Evolutionary conservation across 2,888 invertebrate genomes (phyloP).

Genomic region (Plebejus anna): DNA sequence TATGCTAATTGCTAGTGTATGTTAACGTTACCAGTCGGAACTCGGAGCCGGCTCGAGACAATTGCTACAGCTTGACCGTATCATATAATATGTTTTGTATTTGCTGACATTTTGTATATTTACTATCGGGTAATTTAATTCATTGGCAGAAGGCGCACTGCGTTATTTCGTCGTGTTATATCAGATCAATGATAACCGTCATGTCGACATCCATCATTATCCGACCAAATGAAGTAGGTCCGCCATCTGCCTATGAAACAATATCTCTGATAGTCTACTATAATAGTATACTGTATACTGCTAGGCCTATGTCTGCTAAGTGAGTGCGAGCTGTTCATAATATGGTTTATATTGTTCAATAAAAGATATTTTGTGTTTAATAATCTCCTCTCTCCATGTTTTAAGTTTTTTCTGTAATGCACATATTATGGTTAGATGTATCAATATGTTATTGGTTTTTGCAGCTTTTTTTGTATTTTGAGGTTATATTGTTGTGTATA

Average conservation of each 20-base stretch:
- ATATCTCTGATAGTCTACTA: neutral
- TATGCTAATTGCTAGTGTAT: neutral
- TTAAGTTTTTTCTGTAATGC: neutral
- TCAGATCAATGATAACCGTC: no score
- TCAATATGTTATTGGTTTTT: neutral
- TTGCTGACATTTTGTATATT: constrained; percentile 18
- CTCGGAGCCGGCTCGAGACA: constrained; percentile 2
- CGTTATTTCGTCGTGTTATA: no score
- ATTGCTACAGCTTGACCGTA: neutral
- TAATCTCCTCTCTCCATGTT: neutral
- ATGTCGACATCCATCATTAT: no score
- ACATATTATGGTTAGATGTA: neutral
- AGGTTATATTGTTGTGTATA: neutral
- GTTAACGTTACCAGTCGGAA: constrained; percentile 12
- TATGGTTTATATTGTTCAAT: neutral
- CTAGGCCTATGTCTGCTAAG: constrained; percentile 21
- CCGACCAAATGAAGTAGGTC: neutral
- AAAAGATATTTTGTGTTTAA: neutral
- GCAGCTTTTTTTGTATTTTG: neutral
- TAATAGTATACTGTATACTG: constrained; percentile 9
- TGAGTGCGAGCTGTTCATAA: constrained; percentile 1
- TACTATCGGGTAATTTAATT: neutral
- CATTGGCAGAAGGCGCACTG: neutral
- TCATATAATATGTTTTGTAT: constrained; percentile 7
- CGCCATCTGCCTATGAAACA: neutral